A percentile compares a stretch with the other conserved stretches of the same genome.
These are phyloP conservation scores for Acheta domesticus DNA, from an alignment of 2,888 invertebrate genomes.

Conservation along the genomic window DNA sequence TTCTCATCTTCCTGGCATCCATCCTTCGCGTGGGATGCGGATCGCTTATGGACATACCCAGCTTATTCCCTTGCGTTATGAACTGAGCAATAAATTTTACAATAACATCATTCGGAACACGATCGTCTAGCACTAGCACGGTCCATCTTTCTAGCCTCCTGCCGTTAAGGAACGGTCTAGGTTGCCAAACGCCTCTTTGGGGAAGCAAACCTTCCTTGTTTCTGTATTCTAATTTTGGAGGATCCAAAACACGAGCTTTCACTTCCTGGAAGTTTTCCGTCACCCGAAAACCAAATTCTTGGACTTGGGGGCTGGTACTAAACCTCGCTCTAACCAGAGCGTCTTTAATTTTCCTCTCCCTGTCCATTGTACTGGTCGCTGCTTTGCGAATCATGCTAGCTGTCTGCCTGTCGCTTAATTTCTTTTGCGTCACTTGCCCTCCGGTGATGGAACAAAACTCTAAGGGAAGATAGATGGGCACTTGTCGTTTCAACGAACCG, in stretches of 20 bases:
- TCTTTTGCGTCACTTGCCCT: constrained; percentile 76
- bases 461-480: constrained; percentile 49
- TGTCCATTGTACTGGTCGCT: constrained; percentile 71
- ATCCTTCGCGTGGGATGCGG: background rate
- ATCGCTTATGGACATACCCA: constrained; percentile 43
- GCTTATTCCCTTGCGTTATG: background rate
- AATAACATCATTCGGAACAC: constrained; percentile 36
- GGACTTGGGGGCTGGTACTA: constrained; percentile 56
- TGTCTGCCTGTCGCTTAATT: constrained; percentile 80
- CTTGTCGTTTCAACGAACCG: constrained; percentile 49
- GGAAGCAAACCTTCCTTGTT: constrained; percentile 39
- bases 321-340: constrained; percentile 48
- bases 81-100: background rate
- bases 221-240: constrained; percentile 71
- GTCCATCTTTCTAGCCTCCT: constrained; percentile 49
- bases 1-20: constrained; percentile 5
- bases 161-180: constrained; percentile 42
- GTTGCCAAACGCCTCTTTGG: constrained; percentile 51
- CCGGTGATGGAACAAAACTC: constrained; percentile 68
- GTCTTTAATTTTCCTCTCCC: constrained; percentile 76
- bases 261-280: constrained; percentile 70
- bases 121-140: constrained; percentile 47
- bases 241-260: constrained; percentile 69
- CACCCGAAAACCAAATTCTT: constrained; percentile 79
- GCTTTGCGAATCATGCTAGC: constrained; percentile 81